Conservation (phyloP, 2,113 vertebrate species). For the Chelonoidis abingdonii region DNA sequence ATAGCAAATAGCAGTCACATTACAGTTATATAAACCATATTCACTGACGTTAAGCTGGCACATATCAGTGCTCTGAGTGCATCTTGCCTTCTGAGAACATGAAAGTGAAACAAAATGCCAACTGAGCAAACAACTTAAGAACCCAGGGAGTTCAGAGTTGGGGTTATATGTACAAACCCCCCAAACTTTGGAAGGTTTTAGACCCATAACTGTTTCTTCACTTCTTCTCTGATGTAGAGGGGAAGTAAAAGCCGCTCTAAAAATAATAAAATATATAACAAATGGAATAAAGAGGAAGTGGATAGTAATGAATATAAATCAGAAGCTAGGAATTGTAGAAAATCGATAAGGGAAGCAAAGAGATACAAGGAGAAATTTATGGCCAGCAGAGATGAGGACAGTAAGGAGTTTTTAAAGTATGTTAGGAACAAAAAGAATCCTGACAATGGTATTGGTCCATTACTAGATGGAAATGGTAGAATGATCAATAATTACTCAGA, state of each 20-base stretch:
- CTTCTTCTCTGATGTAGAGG: background rate
- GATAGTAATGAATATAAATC: background rate
- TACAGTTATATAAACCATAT: background rate
- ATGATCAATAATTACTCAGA: background rate
- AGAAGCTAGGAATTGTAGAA: background rate
- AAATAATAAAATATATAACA: background rate
- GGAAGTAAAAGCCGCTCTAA: background rate
- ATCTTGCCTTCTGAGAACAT: background rate
- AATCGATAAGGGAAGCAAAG: background rate
- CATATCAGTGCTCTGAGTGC: background rate
- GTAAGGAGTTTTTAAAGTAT: background rate
- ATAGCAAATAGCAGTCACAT: background rate
- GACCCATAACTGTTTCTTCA: background rate
- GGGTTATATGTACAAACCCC: background rate
- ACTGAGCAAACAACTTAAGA: background rate
- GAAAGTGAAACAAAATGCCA: background rate
- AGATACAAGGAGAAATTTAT: background rate
- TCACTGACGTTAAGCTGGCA: background rate
- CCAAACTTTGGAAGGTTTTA: background rate
- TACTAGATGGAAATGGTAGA: background rate
- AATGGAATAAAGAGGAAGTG: background rate
- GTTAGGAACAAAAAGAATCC: background rate
- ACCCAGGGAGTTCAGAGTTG: background rate
- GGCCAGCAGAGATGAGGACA: background rate
- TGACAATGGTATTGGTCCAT: background rate